Base-by-base conservation (phyloP, 92 coral and sea anemone genomes). In the Phenganax marumi region DNA sequence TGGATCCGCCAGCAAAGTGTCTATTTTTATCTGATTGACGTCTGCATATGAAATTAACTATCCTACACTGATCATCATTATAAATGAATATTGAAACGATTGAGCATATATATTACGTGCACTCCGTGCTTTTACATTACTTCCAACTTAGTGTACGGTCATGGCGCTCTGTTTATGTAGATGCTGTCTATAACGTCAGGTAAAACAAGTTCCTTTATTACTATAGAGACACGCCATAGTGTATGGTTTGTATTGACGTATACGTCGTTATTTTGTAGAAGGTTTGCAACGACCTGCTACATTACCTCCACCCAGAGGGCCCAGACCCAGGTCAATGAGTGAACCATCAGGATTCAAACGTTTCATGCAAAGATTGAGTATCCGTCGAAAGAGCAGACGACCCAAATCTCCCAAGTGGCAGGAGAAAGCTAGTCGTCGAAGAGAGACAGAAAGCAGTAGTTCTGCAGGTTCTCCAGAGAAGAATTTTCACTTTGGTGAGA, bases 321-420 rank as follows among this genome's bases (percentile, higher is more conserved):
- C 83, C 24, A 78, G 83, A 52, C 83, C 83, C 47, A 39, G 83
- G 25, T 78, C 83, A n/a, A 78, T 78, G 83, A 78, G 83, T 50
- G 83, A 78, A 24, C 83, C 83, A 12, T 78, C 83, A 16, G 73
- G 83, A 4, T 78, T 78, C 14, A 78, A 78, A 78, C 83, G 83
- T 46, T 78, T 78, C 33, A 78, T 78, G 83, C 83, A 78, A 10
- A 61, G 83, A 17, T 58, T 78, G 47, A 78, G 83, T 57, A 57
- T 78, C 48, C 83, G 83, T 10, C 50, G 83, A 46, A 78, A 78
- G 63, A 78, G 83, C 54, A 46, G 83, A 49, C 17, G 83, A 62
- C 83, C 83, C 9, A 78, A 78, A 63, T 57, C 65, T n/a, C 73
- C 83, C 55, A 78, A 78, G 46, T 78, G 53, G 83, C 49, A 78